These are phyloP conservation scores for Takifugu rubripes DNA, from an alignment of 2,797 vertebrate species.

Conservation along the genomic window DNA sequence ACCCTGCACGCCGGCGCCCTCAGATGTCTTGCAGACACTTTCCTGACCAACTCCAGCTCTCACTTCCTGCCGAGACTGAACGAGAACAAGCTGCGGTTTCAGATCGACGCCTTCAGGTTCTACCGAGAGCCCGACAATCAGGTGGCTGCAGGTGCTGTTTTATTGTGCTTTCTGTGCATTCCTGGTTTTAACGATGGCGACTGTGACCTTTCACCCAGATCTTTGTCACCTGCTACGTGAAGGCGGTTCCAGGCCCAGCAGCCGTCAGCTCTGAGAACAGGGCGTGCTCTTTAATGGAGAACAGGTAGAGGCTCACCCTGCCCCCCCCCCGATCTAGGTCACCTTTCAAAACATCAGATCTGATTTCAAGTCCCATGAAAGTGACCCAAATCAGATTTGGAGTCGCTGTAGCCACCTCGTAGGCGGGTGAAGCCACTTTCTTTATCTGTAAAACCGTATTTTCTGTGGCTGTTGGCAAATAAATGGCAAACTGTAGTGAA, in stretches of 20 bases:
- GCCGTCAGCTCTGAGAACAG: slow-evolving; percentile 35
- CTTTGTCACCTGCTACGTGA: slow-evolving; percentile 65
- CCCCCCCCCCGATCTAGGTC: too few relatives aligned
- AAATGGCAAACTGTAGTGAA: background rate
- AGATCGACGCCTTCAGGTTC: slow-evolving; percentile 68
- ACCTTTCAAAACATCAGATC: too few relatives aligned
- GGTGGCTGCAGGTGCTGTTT: slow-evolving; percentile 24
- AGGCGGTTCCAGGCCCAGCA: slow-evolving; percentile 44
- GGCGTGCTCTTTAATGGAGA: slow-evolving; percentile 66
- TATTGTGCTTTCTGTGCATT: background rate
- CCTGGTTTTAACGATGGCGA: background rate
- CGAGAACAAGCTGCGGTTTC: slow-evolving; percentile 58
- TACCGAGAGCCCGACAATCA: slow-evolving; percentile 44
- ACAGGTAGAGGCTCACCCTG: slow-evolving; percentile 43
- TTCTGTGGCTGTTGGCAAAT: background rate
- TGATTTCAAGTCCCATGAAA: too few relatives aligned
- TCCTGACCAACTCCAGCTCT: slow-evolving; percentile 58
- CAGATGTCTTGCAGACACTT: slow-evolving; percentile 68
- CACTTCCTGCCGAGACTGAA: slow-evolving; percentile 55
- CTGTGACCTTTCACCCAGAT: slow-evolving; percentile 42
- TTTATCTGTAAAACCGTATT: background rate
- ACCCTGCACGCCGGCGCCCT: background rate
- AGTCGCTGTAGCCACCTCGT: too few relatives aligned
- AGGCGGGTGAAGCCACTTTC: too few relatives aligned
- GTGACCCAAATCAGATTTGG: too few relatives aligned